Evolutionary conservation across 64 coral and sea anemone species (phyloP).

Genomic region (Platygyra sinensis): DNA sequence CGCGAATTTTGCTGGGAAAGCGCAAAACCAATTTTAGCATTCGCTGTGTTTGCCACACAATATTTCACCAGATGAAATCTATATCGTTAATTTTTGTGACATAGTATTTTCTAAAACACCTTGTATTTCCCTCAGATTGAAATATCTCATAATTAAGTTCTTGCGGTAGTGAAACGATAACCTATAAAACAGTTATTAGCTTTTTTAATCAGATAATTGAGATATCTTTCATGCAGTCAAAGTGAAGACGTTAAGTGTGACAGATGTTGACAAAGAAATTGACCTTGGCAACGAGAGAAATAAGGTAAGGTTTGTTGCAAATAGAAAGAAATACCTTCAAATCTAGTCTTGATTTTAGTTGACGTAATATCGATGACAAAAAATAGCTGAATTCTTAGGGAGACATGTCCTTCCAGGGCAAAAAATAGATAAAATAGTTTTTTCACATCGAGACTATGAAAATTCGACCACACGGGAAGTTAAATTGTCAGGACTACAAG

Average conservation of each 20-base stretch:
- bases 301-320: neutral
- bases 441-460: neutral
- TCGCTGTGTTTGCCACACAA: neutral
- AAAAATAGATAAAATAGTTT: neutral
- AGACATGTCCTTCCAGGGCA: neutral
- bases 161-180: conserved; percentile 26
- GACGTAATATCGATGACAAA: too few relatives aligned
- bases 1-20: neutral
- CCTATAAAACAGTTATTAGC: neutral
- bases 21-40: neutral
- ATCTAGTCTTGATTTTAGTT: too few relatives aligned
- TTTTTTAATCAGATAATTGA: conserved; percentile 45
- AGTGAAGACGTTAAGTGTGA: neutral
- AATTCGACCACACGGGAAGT: neutral
- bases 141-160: conserved; percentile 36
- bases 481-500: neutral
- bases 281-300: neutral
- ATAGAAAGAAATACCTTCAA: neutral
- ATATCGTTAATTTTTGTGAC: neutral
- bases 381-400: too few relatives aligned
- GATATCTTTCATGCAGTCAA: conserved; percentile 17
- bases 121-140: neutral
- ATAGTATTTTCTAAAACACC: conserved; percentile 10
- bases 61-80: neutral
- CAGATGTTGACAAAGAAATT: conserved; percentile 16